Percentiles rank a stretch among this genome's conserved stretches.
phyloP scores from a whole-genome alignment of 2,797 vertebrate species.

The Malurus splendens region DNA sequence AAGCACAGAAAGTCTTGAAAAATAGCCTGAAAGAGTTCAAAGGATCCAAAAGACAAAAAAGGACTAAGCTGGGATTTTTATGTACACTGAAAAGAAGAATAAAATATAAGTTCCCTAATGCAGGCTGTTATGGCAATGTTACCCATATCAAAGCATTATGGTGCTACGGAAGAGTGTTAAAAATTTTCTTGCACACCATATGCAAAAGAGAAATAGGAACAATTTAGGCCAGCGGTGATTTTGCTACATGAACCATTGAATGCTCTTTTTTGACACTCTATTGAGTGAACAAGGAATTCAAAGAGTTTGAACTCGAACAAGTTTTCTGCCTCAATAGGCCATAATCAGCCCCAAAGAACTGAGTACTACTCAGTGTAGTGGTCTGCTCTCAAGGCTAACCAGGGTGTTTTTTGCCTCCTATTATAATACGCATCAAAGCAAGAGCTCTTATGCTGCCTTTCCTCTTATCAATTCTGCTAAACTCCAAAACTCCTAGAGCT shows the following conservation, averaged over 20 bases:
- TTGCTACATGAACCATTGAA: conserved; percentile 92
- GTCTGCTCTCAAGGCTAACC: conserved; percentile 92
- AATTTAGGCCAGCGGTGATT: conserved; percentile 84
- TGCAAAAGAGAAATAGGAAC: conserved; percentile 85
- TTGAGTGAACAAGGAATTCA: conserved; percentile 98
- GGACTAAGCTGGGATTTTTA: conserved; percentile 99
- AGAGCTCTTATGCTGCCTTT: conserved; percentile 72
- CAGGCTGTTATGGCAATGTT: conserved; percentile 90
- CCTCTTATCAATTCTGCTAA: conserved; percentile 70
- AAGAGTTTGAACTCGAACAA: conserved; percentile 98
- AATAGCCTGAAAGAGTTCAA: conserved; percentile 99
- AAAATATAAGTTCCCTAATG: conserved; percentile 98
- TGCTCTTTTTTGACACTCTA: conserved; percentile 98
- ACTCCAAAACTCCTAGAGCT: conserved; percentile 61
- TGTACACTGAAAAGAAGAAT: conserved; percentile 99
- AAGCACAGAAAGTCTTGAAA: conserved; percentile 95
- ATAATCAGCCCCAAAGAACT: conserved; percentile 96
- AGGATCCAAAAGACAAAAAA: conserved; percentile 99
- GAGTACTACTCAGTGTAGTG: conserved; percentile 90
- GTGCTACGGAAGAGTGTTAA: conserved; percentile 79
- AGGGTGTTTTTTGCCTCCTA: conserved; percentile 92
- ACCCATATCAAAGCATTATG: conserved; percentile 92
- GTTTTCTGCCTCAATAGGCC: conserved; percentile 99
- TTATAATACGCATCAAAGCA: conserved; percentile 85
- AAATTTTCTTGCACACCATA: conserved; percentile 84